These are phyloP conservation scores for Fregetta grallaria DNA, from an alignment of 2,113 vertebrate genomes.

Conservation along the genomic window DNA sequence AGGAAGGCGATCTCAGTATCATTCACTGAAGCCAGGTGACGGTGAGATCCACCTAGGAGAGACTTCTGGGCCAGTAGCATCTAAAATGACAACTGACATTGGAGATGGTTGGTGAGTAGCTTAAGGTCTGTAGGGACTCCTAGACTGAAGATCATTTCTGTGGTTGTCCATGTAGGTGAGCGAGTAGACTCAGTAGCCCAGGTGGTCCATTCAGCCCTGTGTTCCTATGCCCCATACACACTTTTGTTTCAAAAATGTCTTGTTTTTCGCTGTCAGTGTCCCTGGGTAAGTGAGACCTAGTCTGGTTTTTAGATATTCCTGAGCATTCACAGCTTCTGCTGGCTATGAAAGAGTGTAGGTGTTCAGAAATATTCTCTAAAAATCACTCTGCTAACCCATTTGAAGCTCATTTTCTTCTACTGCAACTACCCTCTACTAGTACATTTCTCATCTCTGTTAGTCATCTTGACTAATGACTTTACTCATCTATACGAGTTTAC, in stretches of 20 bases:
- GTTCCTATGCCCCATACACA: background rate
- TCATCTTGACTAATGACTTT: constrained; percentile 58
- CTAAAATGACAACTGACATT: background rate
- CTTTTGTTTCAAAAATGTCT: background rate
- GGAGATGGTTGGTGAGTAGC: background rate
- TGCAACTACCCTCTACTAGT: background rate
- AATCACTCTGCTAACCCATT: background rate
- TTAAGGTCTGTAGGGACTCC: background rate
- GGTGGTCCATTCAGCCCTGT: background rate
- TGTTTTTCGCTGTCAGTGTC: background rate
- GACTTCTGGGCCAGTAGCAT: background rate
- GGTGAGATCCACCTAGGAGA: background rate
- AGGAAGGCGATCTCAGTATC: background rate
- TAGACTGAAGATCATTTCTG: background rate
- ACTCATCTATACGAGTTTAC: constrained; percentile 45
- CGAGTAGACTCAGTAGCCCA: background rate
- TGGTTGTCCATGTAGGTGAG: background rate
- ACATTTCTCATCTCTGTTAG: constrained; percentile 44
- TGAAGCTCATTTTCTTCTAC: constrained; percentile 20
- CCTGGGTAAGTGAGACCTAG: background rate
- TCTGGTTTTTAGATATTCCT: background rate
- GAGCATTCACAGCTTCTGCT: background rate
- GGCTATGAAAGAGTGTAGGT: background rate
- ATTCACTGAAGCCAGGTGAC: background rate
- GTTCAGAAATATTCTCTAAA: constrained; percentile 22